These are phyloP conservation scores for Limnephilus auricula DNA, from an alignment of 2,888 invertebrate species.

Conservation along the genomic window DNA sequence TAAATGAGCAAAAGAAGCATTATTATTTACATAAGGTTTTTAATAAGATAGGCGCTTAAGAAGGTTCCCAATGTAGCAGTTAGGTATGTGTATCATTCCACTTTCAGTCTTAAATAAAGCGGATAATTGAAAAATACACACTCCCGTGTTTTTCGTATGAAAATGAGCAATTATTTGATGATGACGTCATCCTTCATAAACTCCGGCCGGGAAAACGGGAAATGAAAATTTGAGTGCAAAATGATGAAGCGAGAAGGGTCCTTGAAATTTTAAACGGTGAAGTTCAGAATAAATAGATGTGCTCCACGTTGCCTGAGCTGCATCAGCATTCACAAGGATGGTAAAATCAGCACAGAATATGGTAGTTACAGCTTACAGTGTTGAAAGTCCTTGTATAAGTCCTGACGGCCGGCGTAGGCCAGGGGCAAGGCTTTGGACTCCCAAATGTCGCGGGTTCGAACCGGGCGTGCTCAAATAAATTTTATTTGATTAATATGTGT, in stretches of 20 bases:
- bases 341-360: neutral
- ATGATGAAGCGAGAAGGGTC: constrained; percentile 39
- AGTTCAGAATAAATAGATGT: constrained; percentile 42
- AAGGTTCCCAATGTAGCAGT: too few relatives aligned
- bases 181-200: neutral
- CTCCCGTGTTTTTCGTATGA: neutral
- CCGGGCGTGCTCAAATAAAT: too few relatives aligned
- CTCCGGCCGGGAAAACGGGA: neutral
- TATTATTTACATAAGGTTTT: too few relatives aligned
- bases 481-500: too few relatives aligned
- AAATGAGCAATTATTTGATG: neutral
- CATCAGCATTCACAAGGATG: neutral
- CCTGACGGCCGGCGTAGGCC: neutral
- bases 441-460: too few relatives aligned
- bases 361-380: neutral
- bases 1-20: too few relatives aligned
- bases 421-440: too few relatives aligned
- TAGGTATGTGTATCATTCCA: neutral
- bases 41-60: neutral
- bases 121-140: neutral
- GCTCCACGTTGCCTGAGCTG: neutral
- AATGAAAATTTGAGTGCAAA: constrained; percentile 17
- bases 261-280: constrained; percentile 44
- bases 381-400: neutral
- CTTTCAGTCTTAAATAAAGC: neutral